A percentile compares a stretch with the other conserved stretches of the same genome.
These are phyloP conservation scores for Brachymystax lenok DNA, from an alignment of 2,797 vertebrate species.

Conservation along the genomic window DNA sequence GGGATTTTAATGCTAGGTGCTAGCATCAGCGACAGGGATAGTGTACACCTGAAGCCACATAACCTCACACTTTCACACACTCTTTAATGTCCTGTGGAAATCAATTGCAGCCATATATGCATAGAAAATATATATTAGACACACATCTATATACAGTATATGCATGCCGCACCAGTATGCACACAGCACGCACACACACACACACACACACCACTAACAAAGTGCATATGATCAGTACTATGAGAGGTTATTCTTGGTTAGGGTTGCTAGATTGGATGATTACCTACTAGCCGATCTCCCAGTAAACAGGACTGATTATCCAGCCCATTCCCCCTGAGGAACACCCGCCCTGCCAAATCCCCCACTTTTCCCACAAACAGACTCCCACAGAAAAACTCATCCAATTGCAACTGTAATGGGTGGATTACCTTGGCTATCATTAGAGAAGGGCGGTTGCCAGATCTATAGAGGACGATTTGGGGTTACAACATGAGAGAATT, in stretches of 20 bases:
- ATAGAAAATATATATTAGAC: not conserved
- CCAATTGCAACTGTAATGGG: not conserved
- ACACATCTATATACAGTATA: slow-evolving; percentile 4
- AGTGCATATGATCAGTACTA: not conserved
- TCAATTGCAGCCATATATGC: too few species aligned
- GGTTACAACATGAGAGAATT: not conserved
- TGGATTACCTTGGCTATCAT: not conserved
- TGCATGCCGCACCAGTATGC: too few species aligned
- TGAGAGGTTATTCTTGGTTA: not conserved
- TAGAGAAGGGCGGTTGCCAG: not conserved
- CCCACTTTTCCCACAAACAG: not conserved
- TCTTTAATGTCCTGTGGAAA: not conserved
- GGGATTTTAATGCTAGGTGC: not conserved
- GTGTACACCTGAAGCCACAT: not conserved
- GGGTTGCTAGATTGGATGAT: not conserved
- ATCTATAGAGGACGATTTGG: not conserved
- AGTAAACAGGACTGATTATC: not conserved
- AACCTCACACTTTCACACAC: not conserved
- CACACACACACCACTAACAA: not conserved
- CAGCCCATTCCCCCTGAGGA: not conserved
- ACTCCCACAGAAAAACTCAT: not conserved
- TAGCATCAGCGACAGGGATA: not conserved
- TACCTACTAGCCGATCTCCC: not conserved
- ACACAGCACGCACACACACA: slow-evolving; percentile 1
- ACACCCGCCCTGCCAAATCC: not conserved